These are phyloP conservation scores for Acronicta psi DNA, from an alignment of 2,888 invertebrate genomes.

Conservation along the genomic window DNA sequence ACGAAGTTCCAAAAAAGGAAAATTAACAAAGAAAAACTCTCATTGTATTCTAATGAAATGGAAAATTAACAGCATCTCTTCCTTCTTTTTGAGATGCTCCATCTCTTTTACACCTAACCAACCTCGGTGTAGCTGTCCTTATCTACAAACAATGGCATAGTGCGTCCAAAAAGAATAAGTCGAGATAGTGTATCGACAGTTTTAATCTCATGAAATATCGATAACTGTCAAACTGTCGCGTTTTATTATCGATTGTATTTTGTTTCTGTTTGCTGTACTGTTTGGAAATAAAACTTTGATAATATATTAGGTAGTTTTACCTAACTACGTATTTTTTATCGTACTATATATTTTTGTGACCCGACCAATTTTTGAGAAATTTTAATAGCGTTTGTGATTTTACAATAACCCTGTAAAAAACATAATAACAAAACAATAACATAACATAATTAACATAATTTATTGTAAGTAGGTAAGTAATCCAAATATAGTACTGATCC, in stretches of 20 bases:
- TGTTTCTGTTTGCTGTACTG: slow-evolving; percentile 42
- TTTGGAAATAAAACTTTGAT: slow-evolving; percentile 44
- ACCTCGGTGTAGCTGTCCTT: slow-evolving; percentile 70
- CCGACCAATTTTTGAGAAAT: neutral
- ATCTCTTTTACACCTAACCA: slow-evolving; percentile 65
- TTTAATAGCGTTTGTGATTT: too few species aligned
- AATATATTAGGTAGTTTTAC: slow-evolving; percentile 11
- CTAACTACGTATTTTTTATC: too few species aligned
- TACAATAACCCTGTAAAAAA: neutral
- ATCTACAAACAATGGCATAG: slow-evolving; percentile 86
- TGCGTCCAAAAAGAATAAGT: slow-evolving; percentile 81
- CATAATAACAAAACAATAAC: too few species aligned
- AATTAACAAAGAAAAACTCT: slow-evolving; percentile 65
- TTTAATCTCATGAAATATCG: slow-evolving; percentile 69
- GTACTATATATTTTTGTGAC: slow-evolving; percentile 11
- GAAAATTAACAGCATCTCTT: slow-evolving; percentile 71
- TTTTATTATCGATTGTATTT: slow-evolving; percentile 58
- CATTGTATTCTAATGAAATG: slow-evolving; percentile 75
- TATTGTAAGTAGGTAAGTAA: too few species aligned
- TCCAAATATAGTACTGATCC: too few species aligned
- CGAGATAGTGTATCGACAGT: slow-evolving; percentile 67
- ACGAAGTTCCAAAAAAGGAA: slow-evolving; percentile 49
- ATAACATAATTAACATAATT: too few species aligned
- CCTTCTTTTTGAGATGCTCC: slow-evolving; percentile 53
- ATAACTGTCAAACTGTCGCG: slow-evolving; percentile 58